Evolutionary conservation across 2,888 invertebrate species (phyloP).

Genomic region (Cryptocephalus moraei): DNA sequence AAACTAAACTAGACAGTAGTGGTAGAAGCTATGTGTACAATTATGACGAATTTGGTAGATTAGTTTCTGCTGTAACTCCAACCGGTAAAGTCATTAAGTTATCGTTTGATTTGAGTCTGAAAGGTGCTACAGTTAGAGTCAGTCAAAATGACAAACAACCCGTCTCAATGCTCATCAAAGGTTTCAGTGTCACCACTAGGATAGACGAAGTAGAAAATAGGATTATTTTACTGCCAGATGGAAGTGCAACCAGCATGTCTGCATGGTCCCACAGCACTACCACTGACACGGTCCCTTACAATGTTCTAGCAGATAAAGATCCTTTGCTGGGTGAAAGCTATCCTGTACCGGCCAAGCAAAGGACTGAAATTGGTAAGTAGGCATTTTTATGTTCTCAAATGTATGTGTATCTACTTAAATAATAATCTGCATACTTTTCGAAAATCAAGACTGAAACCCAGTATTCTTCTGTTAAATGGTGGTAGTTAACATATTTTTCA

Average conservation of each 20-base stretch:
- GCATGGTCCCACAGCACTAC: slow-evolving; percentile 84
- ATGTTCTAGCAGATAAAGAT: slow-evolving; percentile 79
- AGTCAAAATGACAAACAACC: slow-evolving; percentile 76
- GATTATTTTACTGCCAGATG: slow-evolving; percentile 70
- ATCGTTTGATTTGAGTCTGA: slow-evolving; percentile 80
- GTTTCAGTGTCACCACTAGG: slow-evolving; percentile 72
- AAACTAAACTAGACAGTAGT: slow-evolving; percentile 80
- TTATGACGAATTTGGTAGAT: slow-evolving; percentile 88
- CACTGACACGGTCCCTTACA: slow-evolving; percentile 85
- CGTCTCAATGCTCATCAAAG: slow-evolving; percentile 77
- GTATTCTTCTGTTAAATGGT: too few relatives aligned
- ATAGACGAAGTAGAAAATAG: slow-evolving; percentile 74
- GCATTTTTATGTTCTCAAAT: too few relatives aligned
- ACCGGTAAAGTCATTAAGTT: slow-evolving; percentile 88
- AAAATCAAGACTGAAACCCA: too few relatives aligned
- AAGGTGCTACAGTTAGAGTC: slow-evolving; percentile 80
- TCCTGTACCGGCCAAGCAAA: slow-evolving; percentile 83
- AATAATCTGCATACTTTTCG: background rate
- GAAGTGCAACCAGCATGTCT: slow-evolving; percentile 68
- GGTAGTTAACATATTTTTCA: too few relatives aligned
- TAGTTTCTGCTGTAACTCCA: slow-evolving; percentile 85
- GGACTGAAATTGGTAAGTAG: slow-evolving; percentile 68
- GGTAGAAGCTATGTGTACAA: slow-evolving; percentile 88
- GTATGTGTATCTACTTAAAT: slow-evolving; percentile 35
- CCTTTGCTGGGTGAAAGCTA: slow-evolving; percentile 76